Conservation (phyloP, 1,140 invertebrate species). For the Brachionus calyciflorus region DNA sequence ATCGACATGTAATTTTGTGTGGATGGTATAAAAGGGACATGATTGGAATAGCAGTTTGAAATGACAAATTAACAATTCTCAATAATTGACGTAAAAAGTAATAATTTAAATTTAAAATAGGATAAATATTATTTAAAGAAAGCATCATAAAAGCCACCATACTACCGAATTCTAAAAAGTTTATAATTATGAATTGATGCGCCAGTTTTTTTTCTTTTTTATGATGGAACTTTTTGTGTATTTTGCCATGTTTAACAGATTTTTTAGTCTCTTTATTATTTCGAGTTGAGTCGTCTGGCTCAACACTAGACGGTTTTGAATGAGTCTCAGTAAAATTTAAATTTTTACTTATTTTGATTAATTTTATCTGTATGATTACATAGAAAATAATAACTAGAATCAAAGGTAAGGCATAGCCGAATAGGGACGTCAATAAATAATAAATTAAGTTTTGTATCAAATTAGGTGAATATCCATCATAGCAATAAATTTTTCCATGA, state of each 20-base stretch:
- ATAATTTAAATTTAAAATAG: constrained; percentile 16
- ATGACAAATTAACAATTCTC: neutral
- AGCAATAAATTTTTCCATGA: constrained; percentile 11
- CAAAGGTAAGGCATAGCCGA: neutral
- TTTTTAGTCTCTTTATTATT: neutral
- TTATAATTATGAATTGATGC: constrained; percentile 16
- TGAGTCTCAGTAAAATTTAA: neutral
- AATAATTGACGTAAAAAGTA: constrained; percentile 15
- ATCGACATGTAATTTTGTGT: neutral
- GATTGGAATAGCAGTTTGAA: constrained; percentile 29
- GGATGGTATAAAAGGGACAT: constrained; percentile 4
- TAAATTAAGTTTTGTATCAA: neutral
- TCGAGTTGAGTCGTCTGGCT: neutral
- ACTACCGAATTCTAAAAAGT: neutral
- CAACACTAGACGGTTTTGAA: neutral
- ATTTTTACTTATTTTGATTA: neutral
- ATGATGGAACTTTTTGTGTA: neutral
- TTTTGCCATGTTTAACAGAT: neutral
- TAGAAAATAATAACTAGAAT: neutral
- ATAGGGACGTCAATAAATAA: neutral
- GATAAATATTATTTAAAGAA: constrained; percentile 10
- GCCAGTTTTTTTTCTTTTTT: constrained; percentile 31
- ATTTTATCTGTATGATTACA: neutral
- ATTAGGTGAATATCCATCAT: constrained; percentile 4
- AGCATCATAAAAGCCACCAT: constrained; percentile 21